These are phyloP conservation scores for Dysidea cf. avara DNA, from an alignment of 37 sponge, comb jelly and placozoan species.

Conservation along the genomic window DNA sequence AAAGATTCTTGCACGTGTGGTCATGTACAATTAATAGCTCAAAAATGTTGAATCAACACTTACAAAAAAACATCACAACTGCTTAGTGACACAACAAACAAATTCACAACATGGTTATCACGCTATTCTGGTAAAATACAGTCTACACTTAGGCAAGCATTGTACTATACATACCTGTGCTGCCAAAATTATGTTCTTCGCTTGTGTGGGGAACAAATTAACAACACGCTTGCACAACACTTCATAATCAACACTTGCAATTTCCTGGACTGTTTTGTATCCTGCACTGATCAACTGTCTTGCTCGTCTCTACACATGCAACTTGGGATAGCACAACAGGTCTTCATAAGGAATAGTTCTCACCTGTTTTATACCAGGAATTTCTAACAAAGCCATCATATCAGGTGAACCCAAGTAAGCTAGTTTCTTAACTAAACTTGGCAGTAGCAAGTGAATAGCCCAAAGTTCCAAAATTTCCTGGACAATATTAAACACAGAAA, in stretches of 20 bases:
- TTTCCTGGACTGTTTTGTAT: slow-evolving; percentile 61
- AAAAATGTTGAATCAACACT: neutral
- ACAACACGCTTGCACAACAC: slow-evolving; percentile 55
- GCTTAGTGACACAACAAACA: neutral
- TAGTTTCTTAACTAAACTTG: slow-evolving; percentile 65
- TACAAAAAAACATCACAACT: slow-evolving; percentile 15
- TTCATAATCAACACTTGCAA: slow-evolving; percentile 48
- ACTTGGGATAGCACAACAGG: neutral
- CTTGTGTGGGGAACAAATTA: slow-evolving; percentile 65
- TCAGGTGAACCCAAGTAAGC: slow-evolving; percentile 63
- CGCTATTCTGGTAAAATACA: neutral
- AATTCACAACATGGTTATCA: neutral
- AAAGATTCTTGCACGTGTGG: neutral
- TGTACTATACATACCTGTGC: slow-evolving; percentile 63
- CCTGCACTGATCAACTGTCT: slow-evolving; percentile 86
- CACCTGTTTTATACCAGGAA: slow-evolving; percentile 88
- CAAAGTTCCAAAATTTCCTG: slow-evolving; percentile 84
- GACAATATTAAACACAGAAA: neutral
- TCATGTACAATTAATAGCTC: neutral
- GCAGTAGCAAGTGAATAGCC: slow-evolving; percentile 74
- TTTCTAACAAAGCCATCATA: slow-evolving; percentile 81
- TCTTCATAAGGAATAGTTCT: neutral
- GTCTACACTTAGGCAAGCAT: no score
- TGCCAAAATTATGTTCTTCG: slow-evolving; percentile 48
- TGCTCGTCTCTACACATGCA: slow-evolving; percentile 69